phyloP scores from a whole-genome alignment of 2,888 invertebrate genomes.

The Odiellus spinosus region DNA sequence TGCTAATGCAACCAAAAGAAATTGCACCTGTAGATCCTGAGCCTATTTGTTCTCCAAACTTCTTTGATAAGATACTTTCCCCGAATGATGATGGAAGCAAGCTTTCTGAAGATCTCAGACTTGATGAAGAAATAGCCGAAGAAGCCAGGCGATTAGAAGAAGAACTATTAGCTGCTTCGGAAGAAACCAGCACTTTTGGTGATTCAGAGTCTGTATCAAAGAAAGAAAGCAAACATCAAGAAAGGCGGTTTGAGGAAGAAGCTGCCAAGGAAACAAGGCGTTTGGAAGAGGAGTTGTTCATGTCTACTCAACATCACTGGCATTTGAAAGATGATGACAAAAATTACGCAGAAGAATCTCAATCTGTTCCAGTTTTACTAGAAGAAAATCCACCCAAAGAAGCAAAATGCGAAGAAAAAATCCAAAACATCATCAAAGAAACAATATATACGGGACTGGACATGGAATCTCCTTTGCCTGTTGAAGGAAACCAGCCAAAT shows the following conservation, averaged over 20 bases:
- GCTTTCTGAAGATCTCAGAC: constrained; percentile 12
- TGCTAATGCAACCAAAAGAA: constrained; percentile 5
- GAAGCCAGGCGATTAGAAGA: constrained; percentile 15
- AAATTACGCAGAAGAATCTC: constrained; percentile 34
- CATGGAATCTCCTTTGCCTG: constrained; percentile 8
- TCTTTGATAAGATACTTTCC: not conserved
- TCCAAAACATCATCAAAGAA: constrained; percentile 9
- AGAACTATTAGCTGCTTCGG: constrained; percentile 14
- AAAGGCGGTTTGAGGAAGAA: constrained; percentile 20
- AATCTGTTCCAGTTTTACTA: constrained; percentile 4
- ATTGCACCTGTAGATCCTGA: not conserved
- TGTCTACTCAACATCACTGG: constrained; percentile 15
- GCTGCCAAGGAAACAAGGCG: constrained; percentile 21
- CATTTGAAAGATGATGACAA: constrained; percentile 35
- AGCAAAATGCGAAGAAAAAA: constrained; percentile 7
- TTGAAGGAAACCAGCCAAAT: not conserved
- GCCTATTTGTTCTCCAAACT: no score
- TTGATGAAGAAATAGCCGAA: constrained; percentile 15
- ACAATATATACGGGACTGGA: constrained; percentile 11
- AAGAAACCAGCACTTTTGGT: constrained; percentile 15
- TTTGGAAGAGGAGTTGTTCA: constrained; percentile 20
- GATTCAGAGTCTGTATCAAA: constrained; percentile 11
- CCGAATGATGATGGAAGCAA: constrained; percentile 14
- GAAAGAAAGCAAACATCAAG: constrained; percentile 12
- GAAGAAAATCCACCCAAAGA: constrained; percentile 8